phyloP scores from a whole-genome alignment of 2,113 vertebrate species.

The Porphyrio hochstetteri region DNA sequence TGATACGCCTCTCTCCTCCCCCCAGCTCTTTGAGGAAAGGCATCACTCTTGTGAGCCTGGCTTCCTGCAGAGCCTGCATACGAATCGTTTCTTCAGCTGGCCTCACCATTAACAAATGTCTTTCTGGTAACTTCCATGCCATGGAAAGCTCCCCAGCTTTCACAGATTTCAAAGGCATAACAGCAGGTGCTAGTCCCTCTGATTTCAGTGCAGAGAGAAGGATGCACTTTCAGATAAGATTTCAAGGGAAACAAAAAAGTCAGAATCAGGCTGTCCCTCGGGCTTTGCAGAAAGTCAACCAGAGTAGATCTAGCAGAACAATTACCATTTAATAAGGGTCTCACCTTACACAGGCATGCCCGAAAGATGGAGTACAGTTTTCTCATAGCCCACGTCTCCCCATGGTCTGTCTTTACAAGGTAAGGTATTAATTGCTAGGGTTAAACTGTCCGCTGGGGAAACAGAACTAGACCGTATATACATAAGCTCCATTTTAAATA shows the following conservation, averaged over 20 bases:
- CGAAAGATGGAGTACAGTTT: background rate
- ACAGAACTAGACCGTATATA: background rate
- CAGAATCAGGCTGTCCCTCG: background rate
- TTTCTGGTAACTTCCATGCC: background rate
- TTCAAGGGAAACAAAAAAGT: background rate
- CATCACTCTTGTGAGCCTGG: background rate
- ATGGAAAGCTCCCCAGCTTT: background rate
- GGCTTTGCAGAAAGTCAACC: background rate
- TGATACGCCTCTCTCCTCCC: fast-evolving
- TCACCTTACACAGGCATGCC: background rate
- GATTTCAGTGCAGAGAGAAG: background rate
- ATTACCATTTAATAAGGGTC: background rate
- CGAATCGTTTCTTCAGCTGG: background rate
- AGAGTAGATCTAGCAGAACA: background rate
- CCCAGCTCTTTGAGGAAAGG: background rate
- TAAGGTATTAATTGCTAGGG: background rate
- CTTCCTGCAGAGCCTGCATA: background rate
- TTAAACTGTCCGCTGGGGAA: background rate
- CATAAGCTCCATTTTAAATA: background rate
- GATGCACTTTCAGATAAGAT: background rate
- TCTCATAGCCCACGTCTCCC: background rate
- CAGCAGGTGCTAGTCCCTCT: background rate
- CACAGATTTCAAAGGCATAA: background rate
- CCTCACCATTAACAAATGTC: background rate
- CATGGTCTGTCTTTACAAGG: background rate